Evolutionary conservation across 2,113 vertebrate genomes (phyloP).

Genomic region (Tragulus kanchil): DNA sequence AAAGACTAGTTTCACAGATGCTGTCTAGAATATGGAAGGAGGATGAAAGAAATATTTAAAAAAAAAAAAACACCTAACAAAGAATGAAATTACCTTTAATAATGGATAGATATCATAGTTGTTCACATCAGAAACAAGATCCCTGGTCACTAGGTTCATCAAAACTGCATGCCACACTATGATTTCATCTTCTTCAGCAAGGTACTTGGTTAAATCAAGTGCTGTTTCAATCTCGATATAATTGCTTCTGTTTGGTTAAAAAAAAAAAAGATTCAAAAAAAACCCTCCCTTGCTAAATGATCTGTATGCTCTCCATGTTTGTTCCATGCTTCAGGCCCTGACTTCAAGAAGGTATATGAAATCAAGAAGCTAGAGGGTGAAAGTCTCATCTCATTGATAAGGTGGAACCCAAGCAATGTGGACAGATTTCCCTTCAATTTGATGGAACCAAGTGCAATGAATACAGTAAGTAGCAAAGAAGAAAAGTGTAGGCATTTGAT

Average conservation of each 20-base stretch:
- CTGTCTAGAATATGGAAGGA: background rate
- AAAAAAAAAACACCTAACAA: constrained; percentile 29
- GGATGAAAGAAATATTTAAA: background rate
- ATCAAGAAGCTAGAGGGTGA: background rate
- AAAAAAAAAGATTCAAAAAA: constrained; percentile 64
- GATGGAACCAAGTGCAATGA: background rate
- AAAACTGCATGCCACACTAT: constrained; percentile 87
- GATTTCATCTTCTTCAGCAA: constrained; percentile 88
- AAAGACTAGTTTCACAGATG: constrained; percentile 28
- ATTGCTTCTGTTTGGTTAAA: constrained; percentile 86
- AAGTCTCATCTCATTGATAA: background rate
- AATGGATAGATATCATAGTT: constrained; percentile 86
- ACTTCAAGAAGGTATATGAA: background rate
- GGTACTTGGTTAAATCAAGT: constrained; percentile 89
- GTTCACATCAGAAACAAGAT: constrained; percentile 78
- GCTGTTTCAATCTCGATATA: constrained; percentile 87
- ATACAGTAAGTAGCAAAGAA: background rate
- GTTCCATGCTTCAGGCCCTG: background rate
- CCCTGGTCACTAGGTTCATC: constrained; percentile 75
- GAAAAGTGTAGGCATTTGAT: background rate
- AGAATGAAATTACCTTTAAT: constrained; percentile 88
- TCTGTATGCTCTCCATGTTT: background rate
- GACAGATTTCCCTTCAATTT: background rate
- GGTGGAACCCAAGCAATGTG: background rate
- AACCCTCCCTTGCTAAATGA: constrained; percentile 43